Conservation (phyloP, 2,113 vertebrate genomes). For the Alligator mississippiensis region DNA sequence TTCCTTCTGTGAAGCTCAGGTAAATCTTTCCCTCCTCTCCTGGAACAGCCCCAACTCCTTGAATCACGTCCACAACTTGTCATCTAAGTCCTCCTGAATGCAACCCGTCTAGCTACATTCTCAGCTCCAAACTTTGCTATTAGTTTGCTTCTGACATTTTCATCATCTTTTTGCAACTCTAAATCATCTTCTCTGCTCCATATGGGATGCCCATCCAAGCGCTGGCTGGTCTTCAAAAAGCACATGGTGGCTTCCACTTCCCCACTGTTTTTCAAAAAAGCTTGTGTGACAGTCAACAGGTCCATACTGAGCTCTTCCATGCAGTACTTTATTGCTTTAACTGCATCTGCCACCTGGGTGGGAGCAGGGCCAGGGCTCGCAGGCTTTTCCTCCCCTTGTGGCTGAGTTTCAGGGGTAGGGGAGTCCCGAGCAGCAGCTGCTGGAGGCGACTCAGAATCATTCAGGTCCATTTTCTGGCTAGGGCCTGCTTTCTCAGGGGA, state of each 20-base stretch:
- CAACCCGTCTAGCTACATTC: constrained; percentile 78
- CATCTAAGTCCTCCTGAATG: constrained; percentile 76
- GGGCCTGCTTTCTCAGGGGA: background rate
- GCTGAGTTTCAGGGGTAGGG: background rate
- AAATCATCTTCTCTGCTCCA: constrained; percentile 82
- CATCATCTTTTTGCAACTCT: constrained; percentile 75
- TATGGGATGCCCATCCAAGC: constrained; percentile 79
- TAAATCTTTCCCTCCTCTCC: background rate
- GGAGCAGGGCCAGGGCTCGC: constrained; percentile 52
- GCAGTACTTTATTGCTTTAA: constrained; percentile 78
- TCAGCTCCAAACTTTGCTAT: constrained; percentile 81
- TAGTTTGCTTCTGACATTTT: constrained; percentile 57
- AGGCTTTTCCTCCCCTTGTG: constrained; percentile 53
- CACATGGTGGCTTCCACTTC: constrained; percentile 80
- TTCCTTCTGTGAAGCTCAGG: background rate
- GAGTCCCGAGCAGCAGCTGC: constrained; percentile 20
- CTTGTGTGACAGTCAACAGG: constrained; percentile 86
- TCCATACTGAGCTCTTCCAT: constrained; percentile 85
- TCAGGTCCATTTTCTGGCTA: background rate
- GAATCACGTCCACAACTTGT: background rate
- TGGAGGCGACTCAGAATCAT: background rate
- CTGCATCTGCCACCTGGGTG: constrained; percentile 59
- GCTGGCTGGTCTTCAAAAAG: constrained; percentile 80
- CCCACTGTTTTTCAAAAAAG: constrained; percentile 89
- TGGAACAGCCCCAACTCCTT: too few species aligned